A percentile compares a stretch with the other conserved stretches of the same genome.
phyloP scores from a whole-genome alignment of 2,888 invertebrate genomes.

The Drosophila testacea region DNA sequence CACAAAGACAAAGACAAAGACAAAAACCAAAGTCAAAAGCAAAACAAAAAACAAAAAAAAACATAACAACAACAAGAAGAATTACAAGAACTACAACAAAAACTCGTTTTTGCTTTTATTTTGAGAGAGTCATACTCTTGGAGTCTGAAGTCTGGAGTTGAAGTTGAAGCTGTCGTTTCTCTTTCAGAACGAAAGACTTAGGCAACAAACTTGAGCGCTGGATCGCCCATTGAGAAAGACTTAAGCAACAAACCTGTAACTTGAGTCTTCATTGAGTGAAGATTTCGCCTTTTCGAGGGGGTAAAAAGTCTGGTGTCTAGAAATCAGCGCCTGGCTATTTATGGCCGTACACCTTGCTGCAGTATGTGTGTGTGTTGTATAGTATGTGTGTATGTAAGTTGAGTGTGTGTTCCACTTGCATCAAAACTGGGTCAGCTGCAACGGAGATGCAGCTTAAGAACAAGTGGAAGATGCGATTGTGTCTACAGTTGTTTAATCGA shows the following conservation, averaged over 20 bases:
- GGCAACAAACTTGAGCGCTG: constrained; percentile 71
- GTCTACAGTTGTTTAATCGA: constrained; percentile 35
- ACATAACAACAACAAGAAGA: constrained; percentile 3
- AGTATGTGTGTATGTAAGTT: constrained; percentile 10
- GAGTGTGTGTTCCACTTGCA: constrained; percentile 82
- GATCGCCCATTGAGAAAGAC: constrained; percentile 71
- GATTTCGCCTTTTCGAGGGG: constrained; percentile 37
- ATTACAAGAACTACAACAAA: constrained; percentile 7
- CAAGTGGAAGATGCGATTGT: constrained; percentile 51
- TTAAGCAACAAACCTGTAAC: constrained; percentile 75
- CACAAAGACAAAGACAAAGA: constrained; percentile 5
- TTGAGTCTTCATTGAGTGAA: constrained; percentile 56
- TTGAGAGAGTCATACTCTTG: constrained; percentile 41
- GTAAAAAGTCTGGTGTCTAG: constrained; percentile 40
- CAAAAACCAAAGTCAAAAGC: constrained; percentile 27
- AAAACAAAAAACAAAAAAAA: constrained; percentile 10
- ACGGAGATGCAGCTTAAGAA: constrained; percentile 46
- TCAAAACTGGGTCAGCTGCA: constrained; percentile 80
- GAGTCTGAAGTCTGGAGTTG: constrained; percentile 17
- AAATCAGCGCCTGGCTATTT: constrained; percentile 66
- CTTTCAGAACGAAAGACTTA: constrained; percentile 79
- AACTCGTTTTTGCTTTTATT: constrained; percentile 39
- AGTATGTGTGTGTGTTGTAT: constrained; percentile 24
- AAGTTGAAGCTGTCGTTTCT: constrained; percentile 43
- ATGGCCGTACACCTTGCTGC: constrained; percentile 59